Evolutionary conservation across 1,140 invertebrate genomes (phyloP).

Genomic region (Conus ventricosus): DNA sequence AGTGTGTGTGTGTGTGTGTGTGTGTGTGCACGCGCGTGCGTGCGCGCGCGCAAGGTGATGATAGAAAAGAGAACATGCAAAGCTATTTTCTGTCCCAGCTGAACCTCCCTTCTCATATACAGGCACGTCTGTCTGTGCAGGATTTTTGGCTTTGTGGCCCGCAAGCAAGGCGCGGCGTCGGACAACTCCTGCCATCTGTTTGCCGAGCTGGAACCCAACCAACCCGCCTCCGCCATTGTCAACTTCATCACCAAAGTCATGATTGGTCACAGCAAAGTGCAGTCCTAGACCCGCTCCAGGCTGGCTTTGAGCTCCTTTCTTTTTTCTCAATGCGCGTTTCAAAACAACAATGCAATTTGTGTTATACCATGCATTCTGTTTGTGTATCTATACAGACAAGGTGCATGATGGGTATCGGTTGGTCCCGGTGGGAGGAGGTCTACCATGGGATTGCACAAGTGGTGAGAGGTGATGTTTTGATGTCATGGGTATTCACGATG

Average conservation of each 20-base stretch:
- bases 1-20: too few species aligned
- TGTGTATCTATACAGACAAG: neutral
- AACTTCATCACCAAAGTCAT: constrained; percentile 95
- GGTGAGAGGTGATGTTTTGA: too few species aligned
- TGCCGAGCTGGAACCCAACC: constrained; percentile 94
- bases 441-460: neutral
- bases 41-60: too few species aligned
- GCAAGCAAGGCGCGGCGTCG: constrained; percentile 85
- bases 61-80: too few species aligned
- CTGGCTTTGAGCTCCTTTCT: neutral
- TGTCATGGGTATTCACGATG: neutral
- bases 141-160: constrained; percentile 93
- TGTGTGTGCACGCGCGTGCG: too few species aligned
- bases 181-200: constrained; percentile 98
- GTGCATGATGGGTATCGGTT: neutral
- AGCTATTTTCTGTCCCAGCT: too few species aligned
- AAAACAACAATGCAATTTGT: neutral
- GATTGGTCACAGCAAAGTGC: constrained; percentile 72
- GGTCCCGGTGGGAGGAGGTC: neutral
- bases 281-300: constrained; percentile 48
- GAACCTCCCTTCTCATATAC: too few species aligned
- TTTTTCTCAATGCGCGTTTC: too few species aligned
- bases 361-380: neutral
- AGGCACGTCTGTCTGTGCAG: constrained; percentile 42
- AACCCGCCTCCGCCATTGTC: constrained; percentile 95